phyloP scores from a whole-genome alignment of 2,888 invertebrate genomes.

The Bombylius discolor region DNA sequence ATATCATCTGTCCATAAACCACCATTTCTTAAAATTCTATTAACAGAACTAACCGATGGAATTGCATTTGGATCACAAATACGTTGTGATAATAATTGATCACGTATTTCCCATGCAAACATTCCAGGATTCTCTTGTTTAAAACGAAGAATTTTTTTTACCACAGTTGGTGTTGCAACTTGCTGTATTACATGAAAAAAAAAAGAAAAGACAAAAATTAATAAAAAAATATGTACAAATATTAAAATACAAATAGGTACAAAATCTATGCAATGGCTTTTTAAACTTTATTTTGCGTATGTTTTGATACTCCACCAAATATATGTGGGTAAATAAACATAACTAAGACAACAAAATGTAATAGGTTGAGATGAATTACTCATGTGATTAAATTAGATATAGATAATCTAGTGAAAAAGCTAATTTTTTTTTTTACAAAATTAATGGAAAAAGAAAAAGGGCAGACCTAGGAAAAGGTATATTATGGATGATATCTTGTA shows the following conservation, averaged over 20 bases:
- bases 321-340: too few relatives aligned
- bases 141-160: constrained; percentile 83
- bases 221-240: background rate
- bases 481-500: too few relatives aligned
- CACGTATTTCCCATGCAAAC: constrained; percentile 95
- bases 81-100: constrained; percentile 75
- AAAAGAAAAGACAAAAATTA: background rate
- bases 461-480: too few relatives aligned
- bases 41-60: constrained; percentile 89
- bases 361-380: too few relatives aligned
- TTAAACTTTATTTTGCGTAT: too few relatives aligned
- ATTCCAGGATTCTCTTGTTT: constrained; percentile 93
- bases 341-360: too few relatives aligned
- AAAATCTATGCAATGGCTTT: background rate
- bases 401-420: too few relatives aligned
- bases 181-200: constrained; percentile 45
- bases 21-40: constrained; percentile 79
- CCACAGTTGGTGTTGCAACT: constrained; percentile 92
- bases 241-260: background rate
- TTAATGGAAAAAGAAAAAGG: too few relatives aligned
- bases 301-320: too few relatives aligned
- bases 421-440: too few relatives aligned
- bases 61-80: constrained; percentile 84
- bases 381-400: too few relatives aligned
- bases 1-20: constrained; percentile 64